phyloP scores from a whole-genome alignment of 1,140 invertebrate genomes.

The Berghia stephanieae region DNA sequence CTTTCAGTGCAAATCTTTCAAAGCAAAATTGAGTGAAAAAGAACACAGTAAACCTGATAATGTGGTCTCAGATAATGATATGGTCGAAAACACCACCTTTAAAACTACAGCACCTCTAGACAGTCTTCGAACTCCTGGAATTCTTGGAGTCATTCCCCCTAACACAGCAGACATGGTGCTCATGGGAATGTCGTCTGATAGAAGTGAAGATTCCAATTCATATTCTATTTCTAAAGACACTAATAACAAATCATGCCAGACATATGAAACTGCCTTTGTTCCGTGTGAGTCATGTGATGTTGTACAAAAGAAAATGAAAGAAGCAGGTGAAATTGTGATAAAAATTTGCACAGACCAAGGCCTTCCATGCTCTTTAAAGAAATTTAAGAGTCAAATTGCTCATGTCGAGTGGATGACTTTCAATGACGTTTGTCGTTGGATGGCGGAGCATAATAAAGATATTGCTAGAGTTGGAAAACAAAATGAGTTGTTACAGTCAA shows the following conservation, averaged over 20 bases:
- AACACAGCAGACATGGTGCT: constrained; percentile 39
- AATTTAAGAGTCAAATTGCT: constrained; percentile 50
- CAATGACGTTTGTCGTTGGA: constrained; percentile 61
- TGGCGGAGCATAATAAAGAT: constrained; percentile 62
- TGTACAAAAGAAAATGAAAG: constrained; percentile 57
- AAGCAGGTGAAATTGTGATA: constrained; percentile 52
- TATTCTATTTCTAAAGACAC: constrained; percentile 46
- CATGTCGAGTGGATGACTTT: constrained; percentile 57
- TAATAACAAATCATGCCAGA: constrained; percentile 61
- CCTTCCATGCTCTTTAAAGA: constrained; percentile 57
- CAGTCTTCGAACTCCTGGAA: constrained; percentile 44
- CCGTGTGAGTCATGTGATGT: constrained; percentile 62
- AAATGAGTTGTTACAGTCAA: constrained; percentile 46
- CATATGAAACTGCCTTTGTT: constrained; percentile 62
- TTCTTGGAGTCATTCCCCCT: constrained; percentile 43
- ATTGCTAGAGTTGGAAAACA: constrained; percentile 57
- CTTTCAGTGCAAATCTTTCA: too few species aligned
- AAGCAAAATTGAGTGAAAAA: too few species aligned
- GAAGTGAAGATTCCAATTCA: not conserved
- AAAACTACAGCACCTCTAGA: too few species aligned
- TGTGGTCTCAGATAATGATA: too few species aligned
- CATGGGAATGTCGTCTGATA: not conserved
- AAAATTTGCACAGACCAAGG: constrained; percentile 57
- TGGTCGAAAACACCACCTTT: too few species aligned
- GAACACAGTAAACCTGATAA: too few species aligned